Base-by-base conservation (phyloP, 1,140 invertebrate genomes). In the Dreissena rostriformis region DNA sequence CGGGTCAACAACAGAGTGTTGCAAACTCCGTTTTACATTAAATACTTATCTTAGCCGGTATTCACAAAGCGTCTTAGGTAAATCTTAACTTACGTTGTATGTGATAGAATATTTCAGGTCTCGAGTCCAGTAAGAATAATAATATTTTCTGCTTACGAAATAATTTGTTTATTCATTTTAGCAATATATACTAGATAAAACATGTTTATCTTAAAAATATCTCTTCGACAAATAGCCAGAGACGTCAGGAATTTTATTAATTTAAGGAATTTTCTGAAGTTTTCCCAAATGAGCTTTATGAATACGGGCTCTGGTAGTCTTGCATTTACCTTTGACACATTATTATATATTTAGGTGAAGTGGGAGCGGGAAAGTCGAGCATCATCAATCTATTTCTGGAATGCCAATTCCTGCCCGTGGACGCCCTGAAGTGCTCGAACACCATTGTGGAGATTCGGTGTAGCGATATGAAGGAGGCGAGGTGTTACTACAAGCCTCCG, bases 361-460 rank as follows among this genome's bases (percentile, higher is more conserved):
- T 80, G 53, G 77, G 77, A 4, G 66, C 77, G 8, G 77, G 77
- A 8, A 80, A 80, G n/a, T 24, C 66, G 17, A 68, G 63, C 55
- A 51, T 80, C 5, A 24, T 71, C 7, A 80, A 80, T 53, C n/a
- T 80, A 7, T 17, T 80, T 28, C 67, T 80, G 4, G 77, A 57
- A 2, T 49, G 53, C 7, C 77, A 80, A 55, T 4, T 80, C 0
- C 71, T 80, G 14, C 77, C 77, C 0, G 1, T 29, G 11, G 77
- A 80, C 52, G 24, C 77, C 7, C 39, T 80, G 22, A 70, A 61
- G 49, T 80, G 77, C 28, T 70, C 77, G 0, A 80, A 80, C 67
- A 80, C 77, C 8, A 80, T 80, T 22, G 15, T 29, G 19, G 77
- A 80, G 28, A 80, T 80, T 49, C 77, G 77, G 14, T 71, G 66